These are phyloP conservation scores for Chelmon rostratus DNA, from an alignment of 2,797 vertebrate genomes.

Conservation along the genomic window DNA sequence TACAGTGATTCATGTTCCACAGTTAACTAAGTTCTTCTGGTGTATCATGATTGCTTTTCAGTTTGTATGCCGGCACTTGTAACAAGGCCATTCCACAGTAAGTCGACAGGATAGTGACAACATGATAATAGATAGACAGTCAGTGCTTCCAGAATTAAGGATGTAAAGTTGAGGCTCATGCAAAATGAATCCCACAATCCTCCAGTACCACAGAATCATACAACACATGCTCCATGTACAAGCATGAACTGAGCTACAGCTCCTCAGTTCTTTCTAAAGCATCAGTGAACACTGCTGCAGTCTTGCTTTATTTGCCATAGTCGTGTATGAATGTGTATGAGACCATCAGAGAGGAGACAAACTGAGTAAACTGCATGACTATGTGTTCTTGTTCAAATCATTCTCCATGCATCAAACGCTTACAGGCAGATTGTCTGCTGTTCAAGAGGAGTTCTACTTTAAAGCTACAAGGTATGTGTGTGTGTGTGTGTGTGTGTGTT, in stretches of 20 bases:
- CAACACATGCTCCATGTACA: neutral
- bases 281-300: conserved; percentile 2
- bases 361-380: neutral
- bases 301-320: conserved; percentile 17
- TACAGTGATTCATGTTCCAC: neutral
- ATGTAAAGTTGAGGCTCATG: neutral
- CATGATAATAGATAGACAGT: neutral
- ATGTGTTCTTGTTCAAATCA: neutral
- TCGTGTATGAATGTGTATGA: neutral
- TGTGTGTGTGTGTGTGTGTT: too few species aligned
- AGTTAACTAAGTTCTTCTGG: neutral
- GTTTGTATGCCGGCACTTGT: neutral
- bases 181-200: neutral
- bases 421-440: neutral
- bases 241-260: neutral
- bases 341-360: neutral
- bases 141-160: neutral
- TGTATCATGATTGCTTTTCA: neutral
- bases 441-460: neutral
- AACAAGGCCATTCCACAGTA: neutral
- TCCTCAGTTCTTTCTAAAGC: neutral
- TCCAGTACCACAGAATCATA: neutral
- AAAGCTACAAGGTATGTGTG: neutral
- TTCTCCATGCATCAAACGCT: neutral
- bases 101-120: conserved; percentile 3